phyloP scores from a whole-genome alignment of 2,888 invertebrate genomes.

The Nemurella pictetii region DNA sequence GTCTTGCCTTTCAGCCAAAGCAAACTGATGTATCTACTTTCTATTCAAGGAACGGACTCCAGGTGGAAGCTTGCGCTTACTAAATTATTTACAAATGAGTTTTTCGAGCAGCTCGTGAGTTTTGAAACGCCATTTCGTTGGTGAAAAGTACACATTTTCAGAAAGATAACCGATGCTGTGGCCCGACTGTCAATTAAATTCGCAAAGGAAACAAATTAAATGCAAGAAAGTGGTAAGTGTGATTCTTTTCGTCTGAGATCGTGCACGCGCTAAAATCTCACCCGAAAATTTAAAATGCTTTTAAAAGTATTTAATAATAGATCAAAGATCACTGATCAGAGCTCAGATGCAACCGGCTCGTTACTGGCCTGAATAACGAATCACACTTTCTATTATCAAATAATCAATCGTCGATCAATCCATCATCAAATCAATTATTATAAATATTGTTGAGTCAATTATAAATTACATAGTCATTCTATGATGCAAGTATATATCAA shows the following conservation, averaged over 20 bases:
- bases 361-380: not conserved
- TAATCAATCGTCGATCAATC: not conserved
- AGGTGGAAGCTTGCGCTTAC: not conserved
- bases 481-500: not conserved
- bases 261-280: too few species aligned
- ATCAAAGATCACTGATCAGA: not conserved
- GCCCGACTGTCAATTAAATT: too few species aligned
- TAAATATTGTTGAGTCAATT: not conserved
- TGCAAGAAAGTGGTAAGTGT: too few species aligned
- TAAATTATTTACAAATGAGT: constrained; percentile 1
- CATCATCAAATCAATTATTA: not conserved
- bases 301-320: not conserved
- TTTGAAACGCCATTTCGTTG: not conserved
- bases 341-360: not conserved
- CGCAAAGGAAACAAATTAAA: too few species aligned
- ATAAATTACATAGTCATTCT: not conserved
- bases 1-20: constrained; percentile 16
- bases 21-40: constrained; percentile 20
- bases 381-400: not conserved
- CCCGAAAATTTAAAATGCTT: too few species aligned
- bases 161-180: not conserved
- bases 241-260: too few species aligned
- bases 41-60: not conserved
- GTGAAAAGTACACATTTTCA: not conserved
- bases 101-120: not conserved